Evolutionary conservation across 1,140 invertebrate species (phyloP), one percentile per base, ranked within the genome.

Genomic region (Listronotus bonariensis): DNA sequence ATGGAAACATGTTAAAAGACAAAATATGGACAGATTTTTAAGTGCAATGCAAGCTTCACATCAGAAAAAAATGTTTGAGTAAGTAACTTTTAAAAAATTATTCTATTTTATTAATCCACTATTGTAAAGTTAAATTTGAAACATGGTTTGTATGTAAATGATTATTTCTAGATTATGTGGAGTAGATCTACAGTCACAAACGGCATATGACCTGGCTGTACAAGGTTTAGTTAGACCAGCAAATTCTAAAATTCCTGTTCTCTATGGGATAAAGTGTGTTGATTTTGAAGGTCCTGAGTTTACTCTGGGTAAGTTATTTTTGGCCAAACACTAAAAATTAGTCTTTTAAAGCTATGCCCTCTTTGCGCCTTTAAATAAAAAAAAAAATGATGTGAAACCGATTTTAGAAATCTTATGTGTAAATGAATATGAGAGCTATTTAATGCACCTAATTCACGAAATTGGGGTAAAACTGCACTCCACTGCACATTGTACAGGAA

Each of bases 221-320:
- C 77, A 89, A 80, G 96, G 95, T 1, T 79, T 88, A 0, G 83
- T 97, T 6, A 79, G 93, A 61, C 93, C 95, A 1, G 78, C 80
- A 0, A 77, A 88, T 65, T 81, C 80, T 10, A 87, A 88, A 68
- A 76, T 87, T 36, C 91, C 94, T 1, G 78, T 97, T 10, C 74
- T 98, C 32, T 98, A 97, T 81, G 87, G 88, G 15, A 85, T 97
- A n/a, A 92, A 90, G 80, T 90, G 93, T 78, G 83, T 91, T 17
- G 77, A 91, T 57, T 97, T 94, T 78, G 10, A 60, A 18, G 14
- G 18, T 15, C 64, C 64, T 1, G 78, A 88, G 70, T 97, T 98
- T 76, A 90, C 88, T n/a, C 76, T 98, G 74, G 91, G 91, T 92
- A 83, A 82, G 68, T 83, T 82, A 69, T 69, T 63, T 58, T 54